Percentiles rank a stretch among this genome's conserved stretches.
These are phyloP conservation scores for Maccullochella peelii DNA, from an alignment of 2,113 vertebrate genomes.

Conservation along the genomic window DNA sequence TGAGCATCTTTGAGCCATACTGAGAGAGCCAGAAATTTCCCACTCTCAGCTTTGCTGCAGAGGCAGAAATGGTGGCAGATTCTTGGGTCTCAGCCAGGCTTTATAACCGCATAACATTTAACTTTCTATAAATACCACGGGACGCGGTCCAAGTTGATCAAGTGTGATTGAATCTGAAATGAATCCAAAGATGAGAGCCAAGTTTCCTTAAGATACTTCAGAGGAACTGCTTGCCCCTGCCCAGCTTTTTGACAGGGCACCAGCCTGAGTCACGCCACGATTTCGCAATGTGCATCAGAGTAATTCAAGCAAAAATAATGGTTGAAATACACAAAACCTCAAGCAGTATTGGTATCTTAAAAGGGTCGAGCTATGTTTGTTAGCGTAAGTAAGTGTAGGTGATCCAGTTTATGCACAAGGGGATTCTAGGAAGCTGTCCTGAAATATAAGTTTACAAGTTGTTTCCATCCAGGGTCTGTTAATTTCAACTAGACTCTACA, in stretches of 20 bases:
- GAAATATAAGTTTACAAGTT: neutral
- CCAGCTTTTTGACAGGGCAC: conserved; percentile 56
- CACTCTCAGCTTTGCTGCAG: conserved; percentile 79
- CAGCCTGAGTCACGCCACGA: conserved; percentile 68
- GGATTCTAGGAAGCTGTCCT: neutral
- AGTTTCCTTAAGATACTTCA: conserved; percentile 79
- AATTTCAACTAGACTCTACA: neutral
- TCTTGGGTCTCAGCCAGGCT: conserved; percentile 71
- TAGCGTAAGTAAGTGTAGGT: neutral
- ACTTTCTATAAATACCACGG: conserved; percentile 84
- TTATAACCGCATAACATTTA: conserved; percentile 83
- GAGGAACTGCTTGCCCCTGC: conserved; percentile 64
- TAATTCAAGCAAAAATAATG: conserved; percentile 40
- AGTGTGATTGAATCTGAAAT: conserved; percentile 83
- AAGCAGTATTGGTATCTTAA: neutral
- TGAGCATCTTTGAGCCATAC: conserved; percentile 19
- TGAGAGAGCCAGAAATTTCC: conserved; percentile 51
- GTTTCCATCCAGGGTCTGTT: neutral
- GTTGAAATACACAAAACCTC: neutral
- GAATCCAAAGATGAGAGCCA: conserved; percentile 75
- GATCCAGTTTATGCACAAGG: neutral
- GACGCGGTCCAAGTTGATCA: conserved; percentile 81
- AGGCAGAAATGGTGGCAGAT: conserved; percentile 77
- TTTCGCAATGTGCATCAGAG: conserved; percentile 25
- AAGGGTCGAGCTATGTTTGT: conserved; percentile 1